phyloP scores from a whole-genome alignment of 2,888 invertebrate genomes.

The Furcula furcula region DNA sequence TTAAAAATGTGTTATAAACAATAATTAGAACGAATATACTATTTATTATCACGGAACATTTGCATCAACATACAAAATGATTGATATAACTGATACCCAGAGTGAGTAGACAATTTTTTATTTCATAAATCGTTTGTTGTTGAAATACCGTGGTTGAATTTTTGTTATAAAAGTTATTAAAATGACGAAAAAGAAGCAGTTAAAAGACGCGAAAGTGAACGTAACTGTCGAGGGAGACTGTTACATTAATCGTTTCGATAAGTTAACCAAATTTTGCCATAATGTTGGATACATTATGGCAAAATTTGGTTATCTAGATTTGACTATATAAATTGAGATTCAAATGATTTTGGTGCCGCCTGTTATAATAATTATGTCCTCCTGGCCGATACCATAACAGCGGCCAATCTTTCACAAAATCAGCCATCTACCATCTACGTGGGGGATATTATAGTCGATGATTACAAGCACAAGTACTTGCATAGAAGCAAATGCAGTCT shows the following conservation, averaged over 20 bases:
- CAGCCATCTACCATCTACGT: no score
- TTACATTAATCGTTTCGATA: background rate
- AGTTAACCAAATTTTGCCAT: background rate
- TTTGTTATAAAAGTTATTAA: background rate
- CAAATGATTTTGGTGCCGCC: no score
- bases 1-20: constrained; percentile 24
- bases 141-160: background rate
- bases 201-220: no score
- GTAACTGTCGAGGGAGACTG: background rate
- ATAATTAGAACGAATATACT: constrained; percentile 12
- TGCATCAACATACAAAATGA: constrained; percentile 81
- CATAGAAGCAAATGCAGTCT: no score
- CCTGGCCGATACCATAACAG: no score
- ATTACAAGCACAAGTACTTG: no score
- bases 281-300: background rate
- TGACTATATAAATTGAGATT: background rate
- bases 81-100: constrained; percentile 91
- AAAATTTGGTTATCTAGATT: background rate
- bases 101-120: constrained; percentile 81
- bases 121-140: constrained; percentile 3
- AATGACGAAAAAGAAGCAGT: no score
- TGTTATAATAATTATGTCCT: no score
- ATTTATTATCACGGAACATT: constrained; percentile 7
- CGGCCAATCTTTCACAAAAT: no score
- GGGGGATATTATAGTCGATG: no score